Evolutionary conservation across 2,888 invertebrate genomes (phyloP).

Genomic region (Caenorhabditis zanzibari): DNA sequence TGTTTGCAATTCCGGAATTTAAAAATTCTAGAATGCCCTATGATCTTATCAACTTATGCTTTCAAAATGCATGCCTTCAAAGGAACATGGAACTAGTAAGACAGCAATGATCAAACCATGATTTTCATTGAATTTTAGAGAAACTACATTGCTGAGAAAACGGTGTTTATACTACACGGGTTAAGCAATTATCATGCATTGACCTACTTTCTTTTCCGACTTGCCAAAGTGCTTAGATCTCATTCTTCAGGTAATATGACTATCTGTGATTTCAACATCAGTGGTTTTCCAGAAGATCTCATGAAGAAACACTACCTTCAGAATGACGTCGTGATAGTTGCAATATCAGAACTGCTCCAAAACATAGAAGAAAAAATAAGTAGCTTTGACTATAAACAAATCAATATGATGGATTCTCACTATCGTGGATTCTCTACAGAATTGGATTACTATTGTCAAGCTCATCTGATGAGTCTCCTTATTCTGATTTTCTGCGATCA

Average conservation of each 20-base stretch:
- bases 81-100: slow-evolving; percentile 34
- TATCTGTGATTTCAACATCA: background rate
- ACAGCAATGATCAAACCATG: background rate
- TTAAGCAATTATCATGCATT: slow-evolving; percentile 30
- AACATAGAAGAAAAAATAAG: slow-evolving; percentile 5
- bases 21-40: slow-evolving; percentile 35
- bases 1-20: slow-evolving; percentile 18
- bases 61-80: slow-evolving; percentile 45
- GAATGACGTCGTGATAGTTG: slow-evolving; percentile 13
- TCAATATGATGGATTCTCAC: slow-evolving; percentile 20
- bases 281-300: slow-evolving; percentile 42
- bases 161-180: background rate
- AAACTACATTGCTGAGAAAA: slow-evolving; percentile 29
- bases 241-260: slow-evolving; percentile 26
- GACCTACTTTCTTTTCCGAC: slow-evolving; percentile 13
- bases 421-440: background rate
- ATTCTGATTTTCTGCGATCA: slow-evolving; percentile 38
- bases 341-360: background rate
- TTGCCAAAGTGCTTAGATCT: slow-evolving; percentile 33
- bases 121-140: slow-evolving; percentile 25
- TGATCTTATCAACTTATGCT: slow-evolving; percentile 26
- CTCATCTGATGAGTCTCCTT: slow-evolving; percentile 24
- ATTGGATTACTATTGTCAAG: slow-evolving; percentile 11
- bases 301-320: slow-evolving; percentile 16
- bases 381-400: background rate